Evolutionary conservation across 2,888 invertebrate genomes (phyloP).

Genomic region (Cephus rjabovi): DNA sequence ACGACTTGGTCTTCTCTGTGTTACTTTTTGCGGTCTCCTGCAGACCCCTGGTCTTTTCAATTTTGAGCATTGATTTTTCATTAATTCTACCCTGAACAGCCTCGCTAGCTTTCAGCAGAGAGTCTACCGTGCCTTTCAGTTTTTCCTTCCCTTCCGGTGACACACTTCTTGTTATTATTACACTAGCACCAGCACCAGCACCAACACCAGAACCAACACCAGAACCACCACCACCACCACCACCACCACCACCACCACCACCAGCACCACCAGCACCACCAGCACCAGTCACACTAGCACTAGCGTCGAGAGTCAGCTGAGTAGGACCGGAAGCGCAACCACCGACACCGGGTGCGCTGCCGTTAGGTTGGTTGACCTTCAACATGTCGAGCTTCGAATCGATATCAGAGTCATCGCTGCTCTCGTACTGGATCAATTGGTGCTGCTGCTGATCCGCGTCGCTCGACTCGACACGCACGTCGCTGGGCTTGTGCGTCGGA

Average conservation of each 20-base stretch:
- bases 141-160: conserved; percentile 31
- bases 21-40: neutral
- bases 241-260: neutral
- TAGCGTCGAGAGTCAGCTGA: conserved; percentile 7
- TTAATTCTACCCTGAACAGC: conserved; percentile 46
- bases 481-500: conserved; percentile 40
- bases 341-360: too few relatives aligned
- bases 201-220: conserved; percentile 2
- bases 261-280: conserved; percentile 11
- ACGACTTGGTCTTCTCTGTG: conserved; percentile 50
- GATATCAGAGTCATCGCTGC: conserved; percentile 28
- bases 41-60: conserved; percentile 45
- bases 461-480: conserved; percentile 22
- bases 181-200: conserved; percentile 9
- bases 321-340: too few relatives aligned
- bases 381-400: conserved; percentile 5
- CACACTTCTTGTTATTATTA: neutral
- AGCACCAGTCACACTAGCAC: conserved; percentile 8
- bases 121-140: conserved; percentile 54
- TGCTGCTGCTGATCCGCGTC: conserved; percentile 30
- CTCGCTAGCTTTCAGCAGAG: conserved; percentile 48
- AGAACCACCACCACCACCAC: conserved; percentile 6
- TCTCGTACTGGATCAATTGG: conserved; percentile 11
- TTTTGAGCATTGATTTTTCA: conserved; percentile 53
- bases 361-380: neutral